Evolutionary conservation across 2,797 vertebrate genomes (phyloP).

Genomic region (Enteromius viviparus): DNA sequence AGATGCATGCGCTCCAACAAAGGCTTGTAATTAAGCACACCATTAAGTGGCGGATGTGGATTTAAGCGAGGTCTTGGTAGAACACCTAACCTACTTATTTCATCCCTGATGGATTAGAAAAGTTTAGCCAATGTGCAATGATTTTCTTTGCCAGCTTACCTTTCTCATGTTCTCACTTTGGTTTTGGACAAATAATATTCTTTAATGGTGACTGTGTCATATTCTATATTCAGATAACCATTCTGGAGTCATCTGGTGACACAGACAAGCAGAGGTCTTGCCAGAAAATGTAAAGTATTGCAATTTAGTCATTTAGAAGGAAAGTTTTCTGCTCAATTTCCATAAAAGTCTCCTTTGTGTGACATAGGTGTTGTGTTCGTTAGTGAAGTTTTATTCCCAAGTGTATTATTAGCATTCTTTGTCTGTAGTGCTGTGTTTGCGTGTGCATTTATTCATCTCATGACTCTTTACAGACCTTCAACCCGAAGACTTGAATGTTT

Average conservation of each 20-base stretch:
- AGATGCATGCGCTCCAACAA: constrained; percentile 45
- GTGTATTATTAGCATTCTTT: constrained; percentile 52
- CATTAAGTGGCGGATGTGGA: constrained; percentile 52
- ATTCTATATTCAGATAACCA: constrained; percentile 15
- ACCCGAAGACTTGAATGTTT: constrained; percentile 31
- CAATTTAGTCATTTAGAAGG: constrained; percentile 34
- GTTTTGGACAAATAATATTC: constrained; percentile 11
- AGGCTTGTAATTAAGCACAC: constrained; percentile 51
- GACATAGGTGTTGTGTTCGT: constrained; percentile 19
- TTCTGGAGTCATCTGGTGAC: constrained; percentile 1
- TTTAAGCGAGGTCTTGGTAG: constrained; percentile 48
- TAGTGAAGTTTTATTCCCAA: constrained; percentile 26
- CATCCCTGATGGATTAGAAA: constrained; percentile 28
- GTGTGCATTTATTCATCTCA: constrained; percentile 35
- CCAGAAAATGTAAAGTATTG: constrained; percentile 44
- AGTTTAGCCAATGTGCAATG: constrained; percentile 13
- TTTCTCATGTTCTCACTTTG: constrained; percentile 23
- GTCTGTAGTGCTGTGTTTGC: constrained; percentile 14
- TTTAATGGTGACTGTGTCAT: constrained; percentile 4
- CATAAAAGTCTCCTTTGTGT: constrained; percentile 30
- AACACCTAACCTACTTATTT: constrained; percentile 42
- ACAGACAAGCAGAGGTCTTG: constrained; percentile 14
- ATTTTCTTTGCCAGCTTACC: constrained; percentile 4
- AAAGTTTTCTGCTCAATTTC: constrained; percentile 24
- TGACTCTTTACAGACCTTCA: constrained; percentile 39